Evolutionary conservation across 2,113 vertebrate species (phyloP).

Genomic region (Catharus bicknelli): DNA sequence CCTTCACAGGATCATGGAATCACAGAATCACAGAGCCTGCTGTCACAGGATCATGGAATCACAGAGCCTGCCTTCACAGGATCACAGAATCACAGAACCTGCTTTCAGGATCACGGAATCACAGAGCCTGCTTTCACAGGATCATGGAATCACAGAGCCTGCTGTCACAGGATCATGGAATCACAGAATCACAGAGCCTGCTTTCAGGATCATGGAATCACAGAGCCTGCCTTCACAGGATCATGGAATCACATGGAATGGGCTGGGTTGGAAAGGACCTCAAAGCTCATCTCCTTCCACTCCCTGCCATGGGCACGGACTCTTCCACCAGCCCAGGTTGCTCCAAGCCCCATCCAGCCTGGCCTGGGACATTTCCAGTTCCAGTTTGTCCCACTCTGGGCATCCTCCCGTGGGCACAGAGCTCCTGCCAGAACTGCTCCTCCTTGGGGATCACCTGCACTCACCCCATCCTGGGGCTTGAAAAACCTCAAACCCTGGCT

Average conservation of each 20-base stretch:
- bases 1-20: too few species aligned
- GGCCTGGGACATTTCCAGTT: not conserved
- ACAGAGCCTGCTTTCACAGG: too few species aligned
- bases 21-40: too few species aligned
- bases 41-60: too few species aligned
- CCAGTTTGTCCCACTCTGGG: fast-evolving
- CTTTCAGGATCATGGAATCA: too few species aligned
- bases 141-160: too few species aligned
- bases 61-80: too few species aligned
- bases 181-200: too few species aligned
- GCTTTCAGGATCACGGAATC: too few species aligned
- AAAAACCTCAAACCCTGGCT: not conserved
- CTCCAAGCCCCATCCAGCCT: fast-evolving
- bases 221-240: too few species aligned
- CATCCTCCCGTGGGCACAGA: not conserved
- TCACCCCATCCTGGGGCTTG: fast-evolving
- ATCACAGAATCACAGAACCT: too few species aligned
- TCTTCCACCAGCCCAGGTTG: not conserved
- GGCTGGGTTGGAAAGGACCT: not conserved
- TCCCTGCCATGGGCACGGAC: not conserved
- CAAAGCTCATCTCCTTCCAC: not conserved
- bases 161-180: too few species aligned
- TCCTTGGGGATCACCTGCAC: not conserved
- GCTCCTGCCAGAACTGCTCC: not conserved
- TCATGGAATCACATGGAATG: fast-evolving